phyloP scores from a whole-genome alignment of 2,113 vertebrate genomes.

The Galemys pyrenaicus region DNA sequence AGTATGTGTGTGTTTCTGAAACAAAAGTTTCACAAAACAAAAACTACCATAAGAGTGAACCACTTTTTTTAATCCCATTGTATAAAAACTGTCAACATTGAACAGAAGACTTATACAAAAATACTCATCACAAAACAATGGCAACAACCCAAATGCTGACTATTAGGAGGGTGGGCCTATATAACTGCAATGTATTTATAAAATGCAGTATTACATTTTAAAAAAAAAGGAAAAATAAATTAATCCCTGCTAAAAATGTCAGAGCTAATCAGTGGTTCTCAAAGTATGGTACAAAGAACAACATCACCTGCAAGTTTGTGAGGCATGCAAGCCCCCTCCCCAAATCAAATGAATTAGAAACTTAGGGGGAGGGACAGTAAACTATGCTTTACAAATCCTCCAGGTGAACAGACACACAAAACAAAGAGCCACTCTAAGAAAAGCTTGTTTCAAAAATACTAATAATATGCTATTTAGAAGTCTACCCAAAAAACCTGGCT shows the following conservation, averaged over 20 bases:
- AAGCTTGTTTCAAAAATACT: not conserved
- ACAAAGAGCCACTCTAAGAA: not conserved
- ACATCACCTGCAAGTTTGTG: not conserved
- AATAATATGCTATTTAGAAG: not conserved
- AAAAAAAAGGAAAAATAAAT: not conserved
- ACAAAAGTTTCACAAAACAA: not conserved
- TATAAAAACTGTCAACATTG: not conserved
- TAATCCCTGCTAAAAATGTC: too few species aligned
- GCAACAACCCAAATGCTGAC: not conserved
- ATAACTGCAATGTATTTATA: too few species aligned
- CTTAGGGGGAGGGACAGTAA: not conserved
- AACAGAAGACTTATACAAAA: constrained; percentile 2
- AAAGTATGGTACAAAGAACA: fast-evolving
- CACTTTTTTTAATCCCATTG: not conserved
- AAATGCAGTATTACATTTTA: too few species aligned
- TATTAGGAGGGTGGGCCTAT: too few species aligned
- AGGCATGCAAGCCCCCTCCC: not conserved
- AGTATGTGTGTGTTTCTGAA: not conserved
- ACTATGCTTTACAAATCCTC: not conserved
- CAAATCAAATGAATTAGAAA: not conserved
- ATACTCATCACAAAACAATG: not conserved
- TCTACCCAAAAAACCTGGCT: not conserved
- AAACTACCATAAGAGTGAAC: not conserved
- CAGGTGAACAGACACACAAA: not conserved
- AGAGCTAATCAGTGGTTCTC: too few species aligned